Evolutionary conservation across 2,888 invertebrate genomes (phyloP).

Genomic region (Lumbricus terrestris): DNA sequence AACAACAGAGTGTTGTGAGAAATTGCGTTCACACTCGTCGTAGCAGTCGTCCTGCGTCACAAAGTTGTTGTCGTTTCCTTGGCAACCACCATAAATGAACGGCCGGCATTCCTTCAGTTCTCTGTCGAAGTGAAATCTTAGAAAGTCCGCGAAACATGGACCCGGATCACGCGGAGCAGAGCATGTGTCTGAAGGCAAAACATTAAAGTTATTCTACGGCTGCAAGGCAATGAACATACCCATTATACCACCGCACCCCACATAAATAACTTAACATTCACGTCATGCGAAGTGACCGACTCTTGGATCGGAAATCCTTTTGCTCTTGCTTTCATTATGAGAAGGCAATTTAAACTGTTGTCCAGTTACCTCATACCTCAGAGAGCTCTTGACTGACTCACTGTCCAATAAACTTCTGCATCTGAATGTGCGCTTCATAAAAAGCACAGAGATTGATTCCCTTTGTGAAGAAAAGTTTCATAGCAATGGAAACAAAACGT

Average conservation of each 20-base stretch:
- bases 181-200: constrained; percentile 27
- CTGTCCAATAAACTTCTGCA: background rate
- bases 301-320: too few relatives aligned
- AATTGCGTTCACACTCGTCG: background rate
- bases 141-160: constrained; percentile 23
- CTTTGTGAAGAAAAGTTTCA: too few relatives aligned
- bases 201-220: background rate
- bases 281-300: too few relatives aligned
- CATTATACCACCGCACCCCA: too few relatives aligned
- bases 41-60: constrained; percentile 39
- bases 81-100: constrained; percentile 81
- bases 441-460: too few relatives aligned
- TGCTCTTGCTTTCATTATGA: too few relatives aligned
- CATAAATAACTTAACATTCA: too few relatives aligned
- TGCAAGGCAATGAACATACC: too few relatives aligned
- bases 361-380: too few relatives aligned
- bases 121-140: constrained; percentile 77
- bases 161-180: constrained; percentile 22
- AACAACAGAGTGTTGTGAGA: background rate
- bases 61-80: constrained; percentile 71
- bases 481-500: too few relatives aligned
- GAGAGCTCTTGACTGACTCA: background rate
- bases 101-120: constrained; percentile 71
- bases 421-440: too few relatives aligned
- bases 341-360: background rate